phyloP scores from a whole-genome alignment of 1,140 invertebrate genomes.

The Tetramorium simillimum region DNA sequence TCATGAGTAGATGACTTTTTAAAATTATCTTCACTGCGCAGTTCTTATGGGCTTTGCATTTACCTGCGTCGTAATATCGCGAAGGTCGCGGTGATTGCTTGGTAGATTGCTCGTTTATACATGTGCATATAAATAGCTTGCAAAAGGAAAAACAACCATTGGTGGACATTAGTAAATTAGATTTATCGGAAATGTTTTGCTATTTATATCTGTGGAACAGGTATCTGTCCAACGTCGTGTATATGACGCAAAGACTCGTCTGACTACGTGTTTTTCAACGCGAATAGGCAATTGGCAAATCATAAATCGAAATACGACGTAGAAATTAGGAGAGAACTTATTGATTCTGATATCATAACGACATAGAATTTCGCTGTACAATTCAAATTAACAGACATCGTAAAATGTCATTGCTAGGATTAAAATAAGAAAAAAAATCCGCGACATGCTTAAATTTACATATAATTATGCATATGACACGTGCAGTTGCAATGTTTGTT shows the following conservation, averaged over 20 bases:
- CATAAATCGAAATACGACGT: not conserved
- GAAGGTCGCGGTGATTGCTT: slow-evolving; percentile 24
- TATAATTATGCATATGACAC: not conserved
- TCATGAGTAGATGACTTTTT: not conserved
- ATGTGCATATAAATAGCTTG: slow-evolving; percentile 35
- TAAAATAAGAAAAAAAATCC: not conserved
- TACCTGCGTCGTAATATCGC: not conserved
- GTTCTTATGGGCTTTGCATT: not conserved
- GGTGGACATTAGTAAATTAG: not conserved
- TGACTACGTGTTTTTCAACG: not conserved
- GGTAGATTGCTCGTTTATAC: not conserved
- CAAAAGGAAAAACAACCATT: not conserved
- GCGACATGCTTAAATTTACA: not conserved
- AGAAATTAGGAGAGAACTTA: not conserved
- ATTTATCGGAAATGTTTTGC: slow-evolving; percentile 23
- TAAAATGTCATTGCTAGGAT: not conserved
- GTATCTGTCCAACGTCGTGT: not conserved
- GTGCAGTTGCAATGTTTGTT: not conserved
- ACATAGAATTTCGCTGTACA: not conserved
- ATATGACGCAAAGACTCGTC: not conserved
- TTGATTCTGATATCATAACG: not conserved
- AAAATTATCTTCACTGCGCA: not conserved
- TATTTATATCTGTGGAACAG: slow-evolving; percentile 46
- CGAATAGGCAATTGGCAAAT: not conserved
- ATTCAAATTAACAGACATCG: not conserved